Evolutionary conservation across 2,113 vertebrate species (phyloP), one percentile per base, ranked within the genome.

Genomic region (Proterorhinus semilunaris): DNA sequence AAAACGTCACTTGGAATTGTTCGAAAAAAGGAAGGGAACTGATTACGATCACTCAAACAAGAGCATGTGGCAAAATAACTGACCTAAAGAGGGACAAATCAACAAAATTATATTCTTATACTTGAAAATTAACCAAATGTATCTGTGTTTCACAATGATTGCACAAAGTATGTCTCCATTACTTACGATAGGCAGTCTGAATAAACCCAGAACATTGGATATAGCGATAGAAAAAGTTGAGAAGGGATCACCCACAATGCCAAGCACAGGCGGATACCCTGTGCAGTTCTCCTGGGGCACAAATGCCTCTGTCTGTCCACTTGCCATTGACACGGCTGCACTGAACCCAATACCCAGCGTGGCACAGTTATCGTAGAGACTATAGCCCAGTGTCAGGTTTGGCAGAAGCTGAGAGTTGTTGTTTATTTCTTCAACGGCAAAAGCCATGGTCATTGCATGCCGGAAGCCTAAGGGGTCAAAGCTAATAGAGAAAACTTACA

Each of bases 381-480:
- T 79, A 71, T 87, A 91, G 5, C 90, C 90, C 16, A 91, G 72
- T 7, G 79, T 90, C 51, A 89, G 21, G 45, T 87, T 87, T 4
- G 87, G 86, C 1, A 91, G 78, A 50, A 91, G 67, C 12, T 73
- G 49, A 1, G 78, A 62, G 78, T 85, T 82, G 27, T 15, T 82
- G 75, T 91, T 91, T 47, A 91, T 89, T 49, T 92, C 88, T 49
- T 86, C 72, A 51, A 92, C 82, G 13, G 91, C 81, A 81, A 89
- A 92, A 43, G 75, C 82, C 88, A 92, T 91, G 9, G 88, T 87
- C 80, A 73, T 66, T 46, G 85, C 89, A 44, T 79, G 76, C 62
- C 85, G 78, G 45, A 91, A 89, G 5, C 81, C 86, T 66, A 71
- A 61, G 59, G 79, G 50, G 17, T 90, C 76, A 72, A 92, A 78